Evolutionary conservation across 2,113 vertebrate genomes (phyloP).

Genomic region (Cyprinodon brontotheroides): DNA sequence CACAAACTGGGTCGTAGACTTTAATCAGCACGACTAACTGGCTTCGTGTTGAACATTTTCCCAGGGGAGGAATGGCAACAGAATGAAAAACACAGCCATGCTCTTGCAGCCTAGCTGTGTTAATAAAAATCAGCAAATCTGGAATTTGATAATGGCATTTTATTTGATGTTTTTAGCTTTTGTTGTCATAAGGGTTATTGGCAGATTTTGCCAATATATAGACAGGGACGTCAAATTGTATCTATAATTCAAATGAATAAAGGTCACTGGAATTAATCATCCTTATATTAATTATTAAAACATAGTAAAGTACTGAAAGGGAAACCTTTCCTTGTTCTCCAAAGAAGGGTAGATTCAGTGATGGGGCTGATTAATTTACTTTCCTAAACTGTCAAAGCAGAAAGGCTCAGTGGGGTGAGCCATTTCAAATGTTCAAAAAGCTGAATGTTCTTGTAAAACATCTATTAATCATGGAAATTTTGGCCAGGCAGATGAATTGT

Average conservation of each 20-base stretch:
- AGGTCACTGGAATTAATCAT: conserved; percentile 62
- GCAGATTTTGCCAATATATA: conserved; percentile 52
- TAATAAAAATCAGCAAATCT: conserved; percentile 32
- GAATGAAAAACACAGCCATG: conserved; percentile 5
- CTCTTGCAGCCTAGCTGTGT: conserved; percentile 8
- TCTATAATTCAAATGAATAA: conserved; percentile 57
- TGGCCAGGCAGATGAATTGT: conserved; percentile 73
- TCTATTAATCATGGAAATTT: conserved; percentile 78
- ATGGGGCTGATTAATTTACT: conserved; percentile 76
- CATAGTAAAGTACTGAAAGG: conserved; percentile 68
- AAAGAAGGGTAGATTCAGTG: conserved; percentile 69
- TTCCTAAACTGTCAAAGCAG: conserved; percentile 72
- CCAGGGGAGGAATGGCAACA: conserved; percentile 13
- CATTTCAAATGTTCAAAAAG: conserved; percentile 78
- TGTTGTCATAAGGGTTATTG: conserved; percentile 32
- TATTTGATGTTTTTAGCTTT: conserved; percentile 21
- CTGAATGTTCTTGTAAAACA: conserved; percentile 76
- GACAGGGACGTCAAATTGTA: conserved; percentile 46
- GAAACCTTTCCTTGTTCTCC: conserved; percentile 71
- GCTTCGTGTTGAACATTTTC: conserved; percentile 28
- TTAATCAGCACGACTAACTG: conserved; percentile 54
- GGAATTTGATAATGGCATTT: conserved; percentile 32
- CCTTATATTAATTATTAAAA: conserved; percentile 61
- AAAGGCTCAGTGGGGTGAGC: conserved; percentile 59
- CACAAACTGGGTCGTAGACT: conserved; percentile 53